Evolutionary conservation across 2,797 vertebrate species (phyloP).

Genomic region (Ceryle rudis): DNA sequence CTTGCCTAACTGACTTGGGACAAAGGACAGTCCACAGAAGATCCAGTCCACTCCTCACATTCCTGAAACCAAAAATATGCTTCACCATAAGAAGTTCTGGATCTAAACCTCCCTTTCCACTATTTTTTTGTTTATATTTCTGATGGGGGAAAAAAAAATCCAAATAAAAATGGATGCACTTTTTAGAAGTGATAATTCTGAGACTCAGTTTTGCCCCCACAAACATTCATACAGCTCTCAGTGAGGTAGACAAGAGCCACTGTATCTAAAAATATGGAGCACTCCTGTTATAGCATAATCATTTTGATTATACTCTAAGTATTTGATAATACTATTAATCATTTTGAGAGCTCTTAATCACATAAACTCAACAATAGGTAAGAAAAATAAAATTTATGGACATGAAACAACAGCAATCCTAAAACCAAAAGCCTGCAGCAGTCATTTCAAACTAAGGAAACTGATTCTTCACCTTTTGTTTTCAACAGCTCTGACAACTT

Average conservation of each 20-base stretch:
- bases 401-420: neutral
- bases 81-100: neutral
- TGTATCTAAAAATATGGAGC: neutral
- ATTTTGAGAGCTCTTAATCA: neutral
- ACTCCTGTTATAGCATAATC: neutral
- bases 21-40: neutral
- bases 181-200: neutral
- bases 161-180: rapidly evolving
- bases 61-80: neutral
- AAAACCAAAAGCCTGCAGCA: neutral
- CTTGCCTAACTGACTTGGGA: neutral
- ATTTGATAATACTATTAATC: too few species aligned
- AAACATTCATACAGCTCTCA: neutral
- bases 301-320: neutral
- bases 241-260: neutral
- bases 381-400: neutral
- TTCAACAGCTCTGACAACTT: neutral
- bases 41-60: neutral
- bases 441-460: neutral
- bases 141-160: neutral
- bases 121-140: neutral
- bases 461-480: neutral
- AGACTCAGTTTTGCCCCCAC: neutral
- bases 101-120: neutral
- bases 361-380: neutral